These are phyloP conservation scores for Rhizomys pruinosus DNA, from an alignment of 2,113 vertebrate species.

Conservation along the genomic window DNA sequence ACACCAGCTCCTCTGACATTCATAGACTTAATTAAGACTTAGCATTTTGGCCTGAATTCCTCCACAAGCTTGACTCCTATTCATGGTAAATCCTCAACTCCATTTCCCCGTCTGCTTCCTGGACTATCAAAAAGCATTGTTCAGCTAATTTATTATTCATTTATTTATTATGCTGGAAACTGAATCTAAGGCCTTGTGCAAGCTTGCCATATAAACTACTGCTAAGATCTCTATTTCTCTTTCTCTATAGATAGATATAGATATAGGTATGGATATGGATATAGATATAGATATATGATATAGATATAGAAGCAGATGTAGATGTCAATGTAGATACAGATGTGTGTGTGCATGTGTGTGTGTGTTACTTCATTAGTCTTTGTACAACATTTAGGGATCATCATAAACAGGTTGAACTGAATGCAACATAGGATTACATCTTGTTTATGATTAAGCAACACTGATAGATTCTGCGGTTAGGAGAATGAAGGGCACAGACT, in stretches of 20 bases:
- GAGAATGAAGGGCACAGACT: not conserved
- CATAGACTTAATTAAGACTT: not conserved
- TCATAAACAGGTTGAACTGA: not conserved
- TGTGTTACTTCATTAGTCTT: not conserved
- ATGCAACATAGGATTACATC: not conserved
- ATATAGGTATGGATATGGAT: too few species aligned
- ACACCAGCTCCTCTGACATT: accelerated
- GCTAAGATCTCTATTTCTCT: not conserved
- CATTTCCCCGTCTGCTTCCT: not conserved
- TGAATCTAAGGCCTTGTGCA: not conserved
- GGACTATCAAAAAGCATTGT: not conserved
- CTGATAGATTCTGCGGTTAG: not conserved
- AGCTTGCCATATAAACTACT: not conserved
- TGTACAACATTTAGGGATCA: not conserved
- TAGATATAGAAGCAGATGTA: too few species aligned
- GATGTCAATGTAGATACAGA: too few species aligned
- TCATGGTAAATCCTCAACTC: not conserved
- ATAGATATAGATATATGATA: too few species aligned
- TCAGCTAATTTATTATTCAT: not conserved
- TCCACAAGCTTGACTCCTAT: not conserved
- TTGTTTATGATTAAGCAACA: not conserved
- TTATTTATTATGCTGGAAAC: not conserved
- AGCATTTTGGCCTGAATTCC: not conserved
- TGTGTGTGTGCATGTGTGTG: too few species aligned
- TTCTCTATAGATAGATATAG: too few species aligned